phyloP scores from a whole-genome alignment of 2,888 invertebrate species.

The Euproctis similis region DNA sequence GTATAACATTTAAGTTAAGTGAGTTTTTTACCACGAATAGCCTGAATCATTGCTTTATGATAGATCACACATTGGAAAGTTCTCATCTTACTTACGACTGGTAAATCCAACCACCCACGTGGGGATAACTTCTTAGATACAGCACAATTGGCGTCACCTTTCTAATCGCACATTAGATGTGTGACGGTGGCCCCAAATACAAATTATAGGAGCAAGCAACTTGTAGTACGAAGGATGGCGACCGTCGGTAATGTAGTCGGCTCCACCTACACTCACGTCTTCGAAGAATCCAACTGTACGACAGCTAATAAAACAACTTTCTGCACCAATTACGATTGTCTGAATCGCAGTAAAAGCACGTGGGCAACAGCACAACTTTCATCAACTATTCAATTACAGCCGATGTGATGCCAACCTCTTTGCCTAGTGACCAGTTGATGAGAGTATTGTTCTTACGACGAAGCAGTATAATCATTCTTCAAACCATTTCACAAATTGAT shows the following conservation, averaged over 20 bases:
- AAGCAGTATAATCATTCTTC: no score
- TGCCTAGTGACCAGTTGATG: no score
- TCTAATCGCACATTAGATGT: conserved; percentile 67
- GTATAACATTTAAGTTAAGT: no score
- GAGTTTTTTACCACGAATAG: no score
- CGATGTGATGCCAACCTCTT: neutral
- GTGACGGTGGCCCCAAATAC: conserved; percentile 69
- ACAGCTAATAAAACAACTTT: conserved; percentile 44
- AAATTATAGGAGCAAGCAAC: conserved; percentile 70
- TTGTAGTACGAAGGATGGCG: conserved; percentile 66
- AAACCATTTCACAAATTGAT: no score
- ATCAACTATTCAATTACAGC: conserved; percentile 7
- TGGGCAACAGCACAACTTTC: conserved; percentile 20
- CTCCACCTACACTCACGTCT: conserved; percentile 63
- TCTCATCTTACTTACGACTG: conserved; percentile 32
- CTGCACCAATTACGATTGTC: conserved; percentile 52
- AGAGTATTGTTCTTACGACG: no score
- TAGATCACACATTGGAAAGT: conserved; percentile 22
- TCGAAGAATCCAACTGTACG: conserved; percentile 67
- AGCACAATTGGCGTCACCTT: conserved; percentile 66
- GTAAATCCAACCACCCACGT: conserved; percentile 47
- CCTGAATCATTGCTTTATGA: no score
- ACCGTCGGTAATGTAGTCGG: conserved; percentile 46
- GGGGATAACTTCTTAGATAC: conserved; percentile 43
- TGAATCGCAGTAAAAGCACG: conserved; percentile 16